Conservation (phyloP, 2,888 invertebrate genomes). For the Tridacna gigas region DNA sequence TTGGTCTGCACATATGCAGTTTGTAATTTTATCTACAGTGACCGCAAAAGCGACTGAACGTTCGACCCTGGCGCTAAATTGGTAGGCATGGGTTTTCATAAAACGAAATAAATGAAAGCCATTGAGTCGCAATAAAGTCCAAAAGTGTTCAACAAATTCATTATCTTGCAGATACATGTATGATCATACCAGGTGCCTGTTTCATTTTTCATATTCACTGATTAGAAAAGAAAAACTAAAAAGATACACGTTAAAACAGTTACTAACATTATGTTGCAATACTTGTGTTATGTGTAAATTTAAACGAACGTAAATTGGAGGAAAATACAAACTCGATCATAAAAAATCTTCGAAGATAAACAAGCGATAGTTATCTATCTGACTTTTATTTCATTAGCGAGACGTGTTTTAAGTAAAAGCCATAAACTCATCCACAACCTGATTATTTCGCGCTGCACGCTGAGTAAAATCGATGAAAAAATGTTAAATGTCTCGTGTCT, state of each 20-base stretch:
- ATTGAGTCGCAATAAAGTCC: neutral
- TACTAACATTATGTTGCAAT: neutral
- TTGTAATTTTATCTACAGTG: no score
- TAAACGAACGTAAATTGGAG: neutral
- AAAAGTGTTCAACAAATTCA: neutral
- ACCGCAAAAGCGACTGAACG: no score
- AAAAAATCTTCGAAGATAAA: constrained; percentile 4
- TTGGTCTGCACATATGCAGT: no score
- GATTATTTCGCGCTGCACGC: no score
- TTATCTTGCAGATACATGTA: no score
- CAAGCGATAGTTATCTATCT: constrained; percentile 5
- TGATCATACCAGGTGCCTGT: neutral
- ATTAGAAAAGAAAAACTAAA: neutral
- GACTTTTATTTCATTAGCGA: constrained; percentile 7
- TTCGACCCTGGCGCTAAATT: no score
- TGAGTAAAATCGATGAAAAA: neutral
- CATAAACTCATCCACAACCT: neutral
- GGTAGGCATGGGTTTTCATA: neutral
- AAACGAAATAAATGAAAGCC: neutral
- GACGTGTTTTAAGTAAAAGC: constrained; percentile 5
- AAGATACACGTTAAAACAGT: neutral
- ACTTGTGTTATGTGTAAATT: neutral
- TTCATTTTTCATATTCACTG: neutral
- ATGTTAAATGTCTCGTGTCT: no score
- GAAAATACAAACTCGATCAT: neutral